A percentile compares a stretch with the other conserved stretches of the same genome.
Evolutionary conservation across 1,140 invertebrate genomes (phyloP).

Genomic region (Harpegnathos saltator): DNA sequence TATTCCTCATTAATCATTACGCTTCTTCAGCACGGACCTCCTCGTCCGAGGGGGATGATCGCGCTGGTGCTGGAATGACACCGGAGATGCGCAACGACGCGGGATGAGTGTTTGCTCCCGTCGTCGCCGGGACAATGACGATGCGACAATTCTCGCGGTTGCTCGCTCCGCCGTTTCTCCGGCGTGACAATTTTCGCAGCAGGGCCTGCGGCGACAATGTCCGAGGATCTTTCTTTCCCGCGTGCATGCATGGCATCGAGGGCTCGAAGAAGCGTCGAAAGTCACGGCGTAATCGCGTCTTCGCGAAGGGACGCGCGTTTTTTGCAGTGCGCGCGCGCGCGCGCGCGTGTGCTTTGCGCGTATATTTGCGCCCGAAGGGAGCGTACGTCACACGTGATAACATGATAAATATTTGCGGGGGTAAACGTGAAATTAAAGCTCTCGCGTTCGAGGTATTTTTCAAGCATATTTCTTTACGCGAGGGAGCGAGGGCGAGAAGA

Average conservation of each 20-base stretch:
- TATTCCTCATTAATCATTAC: conserved; percentile 31
- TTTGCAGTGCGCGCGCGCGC: too few relatives aligned
- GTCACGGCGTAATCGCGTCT: conserved; percentile 18
- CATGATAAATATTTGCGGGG: conserved; percentile 46
- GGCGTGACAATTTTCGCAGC: conserved; percentile 29
- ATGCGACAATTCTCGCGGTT: conserved; percentile 21
- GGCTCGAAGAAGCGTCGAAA: conserved; percentile 7
- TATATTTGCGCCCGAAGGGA: not conserved
- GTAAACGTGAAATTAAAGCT: conserved; percentile 56
- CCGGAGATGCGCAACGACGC: not conserved
- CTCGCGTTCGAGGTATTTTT: conserved; percentile 26
- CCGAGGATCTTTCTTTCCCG: not conserved
- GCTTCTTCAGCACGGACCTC: not conserved
- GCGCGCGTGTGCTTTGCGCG: not conserved
- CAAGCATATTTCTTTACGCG: conserved; percentile 46
- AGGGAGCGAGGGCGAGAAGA: not conserved
- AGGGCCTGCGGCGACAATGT: conserved; percentile 33
- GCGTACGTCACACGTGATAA: conserved; percentile 4
- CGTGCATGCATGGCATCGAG: not conserved
- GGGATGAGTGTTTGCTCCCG: conserved; percentile 36
- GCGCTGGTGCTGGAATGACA: conserved; percentile 18
- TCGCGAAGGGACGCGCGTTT: conserved; percentile 4
- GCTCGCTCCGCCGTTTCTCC: not conserved
- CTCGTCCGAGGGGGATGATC: conserved; percentile 1
- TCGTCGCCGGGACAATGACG: conserved; percentile 66